Conservation (phyloP, 64 coral and sea anemone genomes). For the Montipora capricornis region DNA sequence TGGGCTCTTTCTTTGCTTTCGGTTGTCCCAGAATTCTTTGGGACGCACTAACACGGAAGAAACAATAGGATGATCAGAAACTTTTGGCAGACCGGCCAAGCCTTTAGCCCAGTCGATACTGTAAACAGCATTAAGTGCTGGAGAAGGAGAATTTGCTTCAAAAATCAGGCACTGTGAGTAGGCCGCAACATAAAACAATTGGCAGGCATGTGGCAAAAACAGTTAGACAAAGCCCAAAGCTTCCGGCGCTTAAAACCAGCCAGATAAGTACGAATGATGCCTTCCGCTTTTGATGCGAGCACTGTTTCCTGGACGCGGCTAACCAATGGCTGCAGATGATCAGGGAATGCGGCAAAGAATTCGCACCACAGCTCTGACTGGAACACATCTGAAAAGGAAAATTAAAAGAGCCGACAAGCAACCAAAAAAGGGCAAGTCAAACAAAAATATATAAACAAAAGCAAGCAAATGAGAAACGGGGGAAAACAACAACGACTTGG, state of each 20-base stretch:
- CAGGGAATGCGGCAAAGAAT: background rate
- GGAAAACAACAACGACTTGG: too few species aligned
- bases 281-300: background rate
- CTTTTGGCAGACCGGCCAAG: too few species aligned
- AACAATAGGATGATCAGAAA: too few species aligned
- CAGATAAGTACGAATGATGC: background rate
- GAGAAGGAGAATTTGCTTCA: conserved; percentile 4
- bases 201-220: background rate
- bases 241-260: conserved; percentile 9
- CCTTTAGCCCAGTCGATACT: background rate
- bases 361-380: background rate
- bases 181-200: conserved; percentile 29
- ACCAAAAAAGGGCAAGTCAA: background rate
- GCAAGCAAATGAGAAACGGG: too few species aligned
- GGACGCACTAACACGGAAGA: background rate
- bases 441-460: too few species aligned
- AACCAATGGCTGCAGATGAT: background rate
- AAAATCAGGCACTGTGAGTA: conserved; percentile 15
- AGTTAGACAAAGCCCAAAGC: background rate
- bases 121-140: conserved; percentile 21
- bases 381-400: background rate
- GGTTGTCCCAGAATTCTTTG: conserved; percentile 31
- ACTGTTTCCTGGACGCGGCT: background rate
- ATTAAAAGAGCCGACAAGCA: background rate
- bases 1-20: conserved; percentile 53